Evolutionary conservation across 2,888 invertebrate genomes (phyloP), one percentile per base, ranked within the genome.

Genomic region (Panzeria rudis): DNA sequence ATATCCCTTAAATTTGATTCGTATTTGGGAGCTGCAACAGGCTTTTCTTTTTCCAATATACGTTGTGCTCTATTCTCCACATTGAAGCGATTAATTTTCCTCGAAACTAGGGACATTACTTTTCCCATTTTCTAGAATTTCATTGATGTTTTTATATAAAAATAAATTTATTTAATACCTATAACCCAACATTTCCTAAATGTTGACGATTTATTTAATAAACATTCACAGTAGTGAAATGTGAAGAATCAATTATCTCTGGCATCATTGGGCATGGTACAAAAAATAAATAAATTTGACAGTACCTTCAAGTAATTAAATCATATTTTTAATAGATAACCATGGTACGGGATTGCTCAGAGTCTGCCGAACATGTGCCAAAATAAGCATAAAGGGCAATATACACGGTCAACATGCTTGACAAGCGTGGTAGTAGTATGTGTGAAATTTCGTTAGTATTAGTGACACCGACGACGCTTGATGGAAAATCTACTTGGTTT

Each of bases 51-150:
- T 59, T 95, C 94, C 87, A 97, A 94, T 23, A 95, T 92, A 88
- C 95, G 95, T 88, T 95, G 95, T 32, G 96, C 96, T 86, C 97
- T 94, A 91, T 94, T 95, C 90, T 96, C 97, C 2, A 96, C 94
- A 92, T 97, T 97, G 88, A 95, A 96, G 32, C 95, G 94, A 90
- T 94, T 94, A 17, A 94, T 88, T 20, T 95, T 95, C 83, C 95
- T 93, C 29, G 93, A 92, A 66, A 95, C 92, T 88, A 93, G 92
- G 0, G 96, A 94, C 87, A 94, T 93, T 88, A 94, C 93, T 92
- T 94, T 95, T 88, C 96, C 96, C 96, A 96, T 96, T 90, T 78
- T 79, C 71, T 69, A 38, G 2, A 35, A 23, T 82, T 84, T 86
- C 56, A 78, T 84, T 81, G 47, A 84, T 83, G 47, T 59, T 54